Conservation (phyloP, 2,113 vertebrate genomes). For the Nesospiza acunhae region DNA sequence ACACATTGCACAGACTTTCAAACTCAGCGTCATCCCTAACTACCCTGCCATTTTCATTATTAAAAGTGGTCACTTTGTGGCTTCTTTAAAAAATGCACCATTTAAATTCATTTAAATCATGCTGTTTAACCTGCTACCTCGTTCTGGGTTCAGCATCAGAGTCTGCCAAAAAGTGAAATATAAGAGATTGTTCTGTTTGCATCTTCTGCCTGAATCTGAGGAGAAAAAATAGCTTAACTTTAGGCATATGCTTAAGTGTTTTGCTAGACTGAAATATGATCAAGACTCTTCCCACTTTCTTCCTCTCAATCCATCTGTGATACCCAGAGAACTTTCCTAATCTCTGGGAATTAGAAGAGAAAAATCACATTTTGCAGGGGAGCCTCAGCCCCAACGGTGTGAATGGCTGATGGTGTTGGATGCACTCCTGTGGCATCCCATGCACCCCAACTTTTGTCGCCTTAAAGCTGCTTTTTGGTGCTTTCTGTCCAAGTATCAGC, state of each 20-base stretch:
- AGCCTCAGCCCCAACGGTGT: neutral
- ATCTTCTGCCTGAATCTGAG: neutral
- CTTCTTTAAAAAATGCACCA: neutral
- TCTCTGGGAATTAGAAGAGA: neutral
- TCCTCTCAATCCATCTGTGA: conserved; percentile 3
- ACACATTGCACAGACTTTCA: neutral
- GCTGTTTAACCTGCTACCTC: neutral
- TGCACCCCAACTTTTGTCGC: neutral
- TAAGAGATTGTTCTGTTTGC: neutral
- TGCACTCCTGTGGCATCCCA: neutral
- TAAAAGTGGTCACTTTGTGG: neutral
- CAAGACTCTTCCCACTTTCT: conserved; percentile 24
- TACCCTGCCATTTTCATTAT: neutral
- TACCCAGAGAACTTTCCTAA: neutral
- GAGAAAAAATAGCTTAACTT: conserved; percentile 20
- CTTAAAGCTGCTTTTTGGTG: neutral
- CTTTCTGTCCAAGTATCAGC: neutral
- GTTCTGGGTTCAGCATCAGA: neutral
- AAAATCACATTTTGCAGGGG: neutral
- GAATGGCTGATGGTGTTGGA: neutral
- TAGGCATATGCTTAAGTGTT: conserved; percentile 7
- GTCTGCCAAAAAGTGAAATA: neutral
- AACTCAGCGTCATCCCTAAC: neutral
- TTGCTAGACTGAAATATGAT: conserved; percentile 43
- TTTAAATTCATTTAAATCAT: neutral